Conservation (phyloP, 2,113 vertebrate genomes). For the Chauna torquata region DNA sequence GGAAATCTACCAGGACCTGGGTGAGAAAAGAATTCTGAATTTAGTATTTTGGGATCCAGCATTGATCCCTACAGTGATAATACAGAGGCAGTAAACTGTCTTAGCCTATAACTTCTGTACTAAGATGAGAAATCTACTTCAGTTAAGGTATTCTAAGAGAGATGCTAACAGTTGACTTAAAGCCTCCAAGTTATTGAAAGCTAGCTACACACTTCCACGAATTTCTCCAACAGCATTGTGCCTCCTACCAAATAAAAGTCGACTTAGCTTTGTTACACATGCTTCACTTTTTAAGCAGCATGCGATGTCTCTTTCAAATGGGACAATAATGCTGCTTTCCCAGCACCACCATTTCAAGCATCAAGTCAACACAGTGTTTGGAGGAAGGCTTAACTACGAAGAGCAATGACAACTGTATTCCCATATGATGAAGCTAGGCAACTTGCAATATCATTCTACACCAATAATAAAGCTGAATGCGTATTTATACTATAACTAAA, state of each 20-base stretch:
- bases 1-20: neutral
- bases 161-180: neutral
- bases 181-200: neutral
- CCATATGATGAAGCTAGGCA: neutral
- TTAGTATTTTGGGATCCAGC: neutral
- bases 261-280: neutral
- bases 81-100: neutral
- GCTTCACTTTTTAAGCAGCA: neutral
- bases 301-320: neutral
- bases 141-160: neutral
- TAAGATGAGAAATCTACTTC: neutral
- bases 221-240: neutral
- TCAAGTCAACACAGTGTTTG: neutral
- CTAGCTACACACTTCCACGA: neutral
- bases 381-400: neutral
- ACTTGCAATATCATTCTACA: neutral
- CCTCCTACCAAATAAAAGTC: neutral
- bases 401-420: neutral
- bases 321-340: neutral
- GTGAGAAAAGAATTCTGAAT: neutral
- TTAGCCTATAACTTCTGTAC: neutral
- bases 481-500: neutral
- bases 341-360: neutral
- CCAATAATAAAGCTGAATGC: neutral
- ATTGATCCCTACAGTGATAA: neutral